phyloP scores from a whole-genome alignment of 2,888 invertebrate species.

The Athrips mouffetella region DNA sequence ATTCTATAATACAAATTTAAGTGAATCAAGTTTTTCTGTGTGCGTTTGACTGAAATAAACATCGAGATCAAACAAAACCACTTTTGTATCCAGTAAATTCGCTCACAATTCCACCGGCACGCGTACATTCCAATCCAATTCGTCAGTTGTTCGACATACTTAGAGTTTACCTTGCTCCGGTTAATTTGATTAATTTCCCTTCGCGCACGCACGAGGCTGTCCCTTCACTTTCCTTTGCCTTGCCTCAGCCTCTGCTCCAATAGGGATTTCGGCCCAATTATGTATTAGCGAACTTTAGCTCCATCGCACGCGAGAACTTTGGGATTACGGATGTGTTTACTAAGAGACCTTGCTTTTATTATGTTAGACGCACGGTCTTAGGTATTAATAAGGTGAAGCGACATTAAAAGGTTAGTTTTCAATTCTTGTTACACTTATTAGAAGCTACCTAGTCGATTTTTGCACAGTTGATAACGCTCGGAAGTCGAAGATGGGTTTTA shows the following conservation, averaged over 20 bases:
- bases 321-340: conserved; percentile 45
- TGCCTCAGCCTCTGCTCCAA: conserved; percentile 48
- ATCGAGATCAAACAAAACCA: too few relatives aligned
- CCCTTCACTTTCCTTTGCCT: conserved; percentile 33
- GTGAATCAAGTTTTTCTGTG: too few relatives aligned
- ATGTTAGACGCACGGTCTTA: too few relatives aligned
- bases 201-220: conserved; percentile 67
- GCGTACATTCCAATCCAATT: conserved; percentile 10
- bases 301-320: conserved; percentile 52
- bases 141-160: conserved; percentile 23
- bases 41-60: too few relatives aligned
- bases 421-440: too few relatives aligned
- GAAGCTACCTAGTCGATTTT: too few relatives aligned
- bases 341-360: conserved; percentile 3
- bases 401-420: too few relatives aligned
- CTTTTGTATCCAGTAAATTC: neutral
- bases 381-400: too few relatives aligned
- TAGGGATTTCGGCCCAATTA: conserved; percentile 74
- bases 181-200: conserved; percentile 73
- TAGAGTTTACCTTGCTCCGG: conserved; percentile 53
- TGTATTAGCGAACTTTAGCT: conserved; percentile 66
- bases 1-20: too few relatives aligned
- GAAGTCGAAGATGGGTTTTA: too few relatives aligned
- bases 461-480: too few relatives aligned
- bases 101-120: neutral